Base-by-base conservation (phyloP, 2,113 vertebrate species). In the Onychostruthus taczanowskii region DNA sequence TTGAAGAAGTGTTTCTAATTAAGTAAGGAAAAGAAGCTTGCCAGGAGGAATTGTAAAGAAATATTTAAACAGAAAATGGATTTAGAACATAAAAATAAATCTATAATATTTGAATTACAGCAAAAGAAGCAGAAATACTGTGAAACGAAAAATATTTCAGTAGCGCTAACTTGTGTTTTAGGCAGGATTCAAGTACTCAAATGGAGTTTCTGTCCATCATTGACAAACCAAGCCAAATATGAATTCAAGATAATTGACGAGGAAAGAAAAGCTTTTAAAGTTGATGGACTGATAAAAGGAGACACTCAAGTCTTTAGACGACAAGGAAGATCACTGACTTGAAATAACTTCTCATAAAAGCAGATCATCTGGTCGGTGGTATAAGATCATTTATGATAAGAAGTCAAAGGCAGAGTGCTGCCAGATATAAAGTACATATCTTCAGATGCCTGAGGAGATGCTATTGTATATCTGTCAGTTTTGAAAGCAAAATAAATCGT, bases 331-430 rank as follows among this genome's bases (percentile, higher is more conserved):
- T 83, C 53, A 83, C 41, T 69, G 63, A 30, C n/a, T 79, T 90
- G 58, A 89, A 94, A 87, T 70, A 93, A 46, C 19, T 73, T 79
- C 82, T 88, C 63, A 79, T 73, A 85, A 88, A 94, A 83, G 41
- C 49, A 93, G 58, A 92, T 75, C 37, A 67, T 76, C 79, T 76
- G 75, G 83, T 83, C 28, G 8, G 46, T 64, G 17, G 13, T 79
- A 56, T 87, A 72, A 83, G 39, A 88, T 56, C 70, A 61, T 86
- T 92, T 73, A 85, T 46, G 83, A 76, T 64, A 74, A 79, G 47
- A 73, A 90, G 44, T 16, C 74, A 88, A 72, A 92, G 70, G 53
- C 62, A 64, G 49, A 81, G 33, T 52, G 37, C 58, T 92, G 53
- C 15, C 61, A 89, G 55, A 46, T 52, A 76, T 2, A 72, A 39